Conservation (phyloP, 2,888 invertebrate genomes). For the Homarus gammarus region DNA sequence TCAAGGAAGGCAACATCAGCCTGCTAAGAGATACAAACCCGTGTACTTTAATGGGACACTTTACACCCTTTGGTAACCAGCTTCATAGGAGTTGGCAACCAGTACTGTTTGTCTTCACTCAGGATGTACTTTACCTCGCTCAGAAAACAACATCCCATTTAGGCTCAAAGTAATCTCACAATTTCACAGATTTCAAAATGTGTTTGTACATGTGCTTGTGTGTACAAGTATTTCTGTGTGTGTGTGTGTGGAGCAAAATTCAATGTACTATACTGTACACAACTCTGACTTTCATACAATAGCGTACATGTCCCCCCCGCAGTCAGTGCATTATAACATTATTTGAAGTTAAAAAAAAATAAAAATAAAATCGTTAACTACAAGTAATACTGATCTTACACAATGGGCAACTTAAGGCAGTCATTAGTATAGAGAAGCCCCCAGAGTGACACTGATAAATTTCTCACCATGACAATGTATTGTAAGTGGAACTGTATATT, state of each 20-base stretch:
- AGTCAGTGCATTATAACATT: no score
- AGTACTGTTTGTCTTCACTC: background rate
- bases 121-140: background rate
- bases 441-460: no score
- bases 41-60: conserved; percentile 8
- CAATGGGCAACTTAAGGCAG: no score
- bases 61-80: background rate
- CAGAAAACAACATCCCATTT: background rate
- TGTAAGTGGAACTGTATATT: no score
- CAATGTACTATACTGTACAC: background rate
- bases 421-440: no score
- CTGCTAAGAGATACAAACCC: conserved; percentile 20
- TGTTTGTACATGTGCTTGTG: background rate
- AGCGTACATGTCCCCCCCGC: no score
- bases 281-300: no score
- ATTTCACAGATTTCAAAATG: background rate
- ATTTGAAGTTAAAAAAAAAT: no score
- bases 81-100: conserved; percentile 38
- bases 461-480: no score
- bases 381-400: no score
- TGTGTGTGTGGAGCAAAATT: background rate
- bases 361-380: no score
- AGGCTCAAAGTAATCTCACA: background rate
- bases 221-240: background rate
- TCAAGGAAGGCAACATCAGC: conserved; percentile 12